A percentile compares a stretch with the other conserved stretches of the same genome.
phyloP scores from a whole-genome alignment of 2,888 invertebrate genomes.

The Tuberolachnus salignus region DNA sequence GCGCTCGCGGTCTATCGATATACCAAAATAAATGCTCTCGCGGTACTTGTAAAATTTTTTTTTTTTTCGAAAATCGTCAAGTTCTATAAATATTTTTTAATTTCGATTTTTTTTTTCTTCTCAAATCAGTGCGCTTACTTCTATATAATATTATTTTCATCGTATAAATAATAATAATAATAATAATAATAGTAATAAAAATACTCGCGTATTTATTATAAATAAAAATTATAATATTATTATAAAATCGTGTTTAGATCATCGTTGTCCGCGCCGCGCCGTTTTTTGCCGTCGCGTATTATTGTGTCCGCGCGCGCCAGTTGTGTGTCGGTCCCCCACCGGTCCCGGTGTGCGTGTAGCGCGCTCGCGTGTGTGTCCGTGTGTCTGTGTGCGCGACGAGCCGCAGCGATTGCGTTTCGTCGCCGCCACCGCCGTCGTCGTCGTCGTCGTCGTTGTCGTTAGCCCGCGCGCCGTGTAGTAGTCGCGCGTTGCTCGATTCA shows the following conservation, averaged over 20 bases:
- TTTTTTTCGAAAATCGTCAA: background rate
- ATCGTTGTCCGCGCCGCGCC: background rate
- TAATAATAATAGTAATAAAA: no score
- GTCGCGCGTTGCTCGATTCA: conserved; percentile 33
- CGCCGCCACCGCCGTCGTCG: conserved; percentile 27
- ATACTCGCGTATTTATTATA: conserved; percentile 5
- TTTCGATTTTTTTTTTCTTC: no score
- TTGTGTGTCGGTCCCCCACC: conserved; percentile 51
- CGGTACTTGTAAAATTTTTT: conserved; percentile 9
- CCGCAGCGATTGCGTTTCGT: conserved; percentile 53
- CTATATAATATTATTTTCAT: background rate
- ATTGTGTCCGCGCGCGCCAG: conserved; percentile 27
- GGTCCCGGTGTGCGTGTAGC: conserved; percentile 51
- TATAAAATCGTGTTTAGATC: conserved; percentile 19
- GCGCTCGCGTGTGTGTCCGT: conserved; percentile 9
- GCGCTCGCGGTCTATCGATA: conserved; percentile 17
- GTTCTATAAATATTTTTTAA: background rate
- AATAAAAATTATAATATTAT: conserved; percentile 17
- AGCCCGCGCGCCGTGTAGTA: conserved; percentile 4
- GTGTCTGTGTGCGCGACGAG: conserved; percentile 42
- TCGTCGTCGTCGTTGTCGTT: conserved; percentile 16
- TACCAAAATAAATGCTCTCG: conserved; percentile 15
- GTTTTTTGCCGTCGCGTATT: background rate
- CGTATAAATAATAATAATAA: conserved; percentile 10
- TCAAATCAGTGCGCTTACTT: background rate